Evolutionary conservation across 1,140 invertebrate genomes (phyloP), one percentile per base, ranked within the genome.

Genomic region (Bombus impatiens): DNA sequence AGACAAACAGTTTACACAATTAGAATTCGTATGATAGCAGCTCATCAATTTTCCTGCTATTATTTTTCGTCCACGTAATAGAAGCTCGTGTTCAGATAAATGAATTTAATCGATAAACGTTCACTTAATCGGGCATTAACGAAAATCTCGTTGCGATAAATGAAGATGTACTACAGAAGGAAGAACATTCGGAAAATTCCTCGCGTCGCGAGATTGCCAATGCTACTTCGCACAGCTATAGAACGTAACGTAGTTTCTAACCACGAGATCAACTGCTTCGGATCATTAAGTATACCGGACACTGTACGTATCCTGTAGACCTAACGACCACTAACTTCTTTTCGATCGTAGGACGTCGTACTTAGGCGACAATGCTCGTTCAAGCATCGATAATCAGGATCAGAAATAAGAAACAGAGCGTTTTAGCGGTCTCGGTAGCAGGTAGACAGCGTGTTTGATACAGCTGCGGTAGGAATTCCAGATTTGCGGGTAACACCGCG

Each of bases 401-500:
- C 1, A 28, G 53, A 13, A 35, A n/a, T 22, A 9, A 25, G 37
- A 40, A 70, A 76, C 35, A 74, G 8, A 68, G 12, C 18, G 25
- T 18, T 13, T 3, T 15, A 42, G 2, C 22, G 77, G 28, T 9
- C 18, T 28, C 35, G 67, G 6, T 40, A 28, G 22, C 25, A 40
- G 12, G 10, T 40, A 15, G 18, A 40, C 68, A 68, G 32, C 8
- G 35, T 32, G 67, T 68, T 68, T 9, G 18, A 10, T 22, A 25
- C 6, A 15, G 9, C 25, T 28, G 35, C 75, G 35, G n/a, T 18
- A 28, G 57, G 72, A 70, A 84, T 78, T 70, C 8, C 10, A 57
- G 62, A 71, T 84, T 75, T 37, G 84, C 76, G 71, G 70, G 4
- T 57, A 65, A 72, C 70, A 37, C 74, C 81, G 25, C 86, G 59